Percentiles rank a stretch among this genome's conserved stretches.
phyloP scores from a whole-genome alignment of 2,113 vertebrate species.

The Numenius arquata region DNA sequence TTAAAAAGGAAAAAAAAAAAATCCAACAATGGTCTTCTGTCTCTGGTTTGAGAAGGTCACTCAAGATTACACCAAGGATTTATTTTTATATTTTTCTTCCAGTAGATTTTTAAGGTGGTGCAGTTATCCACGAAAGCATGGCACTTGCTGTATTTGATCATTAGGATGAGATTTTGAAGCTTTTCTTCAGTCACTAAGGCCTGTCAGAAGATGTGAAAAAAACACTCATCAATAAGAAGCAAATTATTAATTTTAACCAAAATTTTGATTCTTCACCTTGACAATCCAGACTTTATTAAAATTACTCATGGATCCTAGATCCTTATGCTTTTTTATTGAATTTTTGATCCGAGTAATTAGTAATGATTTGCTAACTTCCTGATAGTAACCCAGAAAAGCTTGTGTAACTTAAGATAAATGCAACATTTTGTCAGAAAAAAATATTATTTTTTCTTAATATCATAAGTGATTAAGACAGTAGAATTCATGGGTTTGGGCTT shows the following conservation, averaged over 20 bases:
- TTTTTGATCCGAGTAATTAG: neutral
- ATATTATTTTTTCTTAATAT: neutral
- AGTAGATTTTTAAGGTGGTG: neutral
- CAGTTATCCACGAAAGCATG: neutral
- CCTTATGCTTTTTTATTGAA: neutral
- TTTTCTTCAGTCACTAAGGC: neutral
- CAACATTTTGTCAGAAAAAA: neutral
- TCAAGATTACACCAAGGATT: neutral
- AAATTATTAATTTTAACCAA: neutral
- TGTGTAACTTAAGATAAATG: neutral
- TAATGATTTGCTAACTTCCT: neutral
- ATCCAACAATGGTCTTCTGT: neutral
- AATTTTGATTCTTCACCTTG: neutral
- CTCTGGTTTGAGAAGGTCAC: neutral
- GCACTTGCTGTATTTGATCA: neutral
- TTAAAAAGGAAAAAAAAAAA: neutral
- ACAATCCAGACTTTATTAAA: neutral
- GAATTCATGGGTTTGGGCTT: neutral
- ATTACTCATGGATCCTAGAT: neutral
- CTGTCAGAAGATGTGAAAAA: neutral
- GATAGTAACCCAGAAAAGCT: neutral
- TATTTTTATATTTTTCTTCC: neutral
- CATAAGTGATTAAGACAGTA: neutral
- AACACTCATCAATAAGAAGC: neutral
- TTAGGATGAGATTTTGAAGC: neutral